phyloP scores from a whole-genome alignment of 2,797 vertebrate genomes.

The Aphelocoma californica region DNA sequence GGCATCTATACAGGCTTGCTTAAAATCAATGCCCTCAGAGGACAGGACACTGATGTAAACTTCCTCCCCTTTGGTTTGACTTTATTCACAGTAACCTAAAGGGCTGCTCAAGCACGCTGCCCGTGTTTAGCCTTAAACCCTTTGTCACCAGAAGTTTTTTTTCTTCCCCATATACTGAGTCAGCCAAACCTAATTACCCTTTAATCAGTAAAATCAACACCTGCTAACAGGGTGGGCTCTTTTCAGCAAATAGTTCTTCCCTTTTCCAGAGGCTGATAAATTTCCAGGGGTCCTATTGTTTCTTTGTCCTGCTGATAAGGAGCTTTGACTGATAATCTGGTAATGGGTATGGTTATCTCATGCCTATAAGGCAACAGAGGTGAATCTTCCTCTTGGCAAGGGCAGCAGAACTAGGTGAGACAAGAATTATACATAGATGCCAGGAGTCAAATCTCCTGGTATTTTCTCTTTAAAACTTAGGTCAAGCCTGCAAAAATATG shows the following conservation, averaged over 20 bases:
- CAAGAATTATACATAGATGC: background rate
- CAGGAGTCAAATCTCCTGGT: background rate
- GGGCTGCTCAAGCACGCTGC: background rate
- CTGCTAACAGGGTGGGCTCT: slow-evolving; percentile 63
- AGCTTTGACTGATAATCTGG: slow-evolving; percentile 41
- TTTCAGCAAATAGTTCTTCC: slow-evolving; percentile 32
- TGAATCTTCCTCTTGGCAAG: slow-evolving; percentile 34
- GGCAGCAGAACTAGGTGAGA: background rate
- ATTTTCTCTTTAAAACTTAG: background rate
- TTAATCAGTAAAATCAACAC: slow-evolving; percentile 67
- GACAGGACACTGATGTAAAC: background rate
- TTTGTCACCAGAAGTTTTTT: slow-evolving; percentile 3
- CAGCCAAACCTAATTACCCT: slow-evolving; percentile 48
- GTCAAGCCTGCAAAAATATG: background rate
- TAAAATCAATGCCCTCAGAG: background rate
- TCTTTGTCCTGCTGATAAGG: slow-evolving; percentile 33
- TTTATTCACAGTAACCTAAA: background rate
- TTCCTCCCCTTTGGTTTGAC: background rate
- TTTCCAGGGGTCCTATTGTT: slow-evolving; percentile 21
- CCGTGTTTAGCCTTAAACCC: background rate
- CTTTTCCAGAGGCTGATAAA: background rate
- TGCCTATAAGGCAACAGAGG: background rate
- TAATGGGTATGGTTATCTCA: slow-evolving; percentile 20
- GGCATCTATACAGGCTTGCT: background rate
- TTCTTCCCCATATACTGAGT: background rate